Evolutionary conservation across 2,113 vertebrate species (phyloP).

Genomic region (Stegastes partitus): DNA sequence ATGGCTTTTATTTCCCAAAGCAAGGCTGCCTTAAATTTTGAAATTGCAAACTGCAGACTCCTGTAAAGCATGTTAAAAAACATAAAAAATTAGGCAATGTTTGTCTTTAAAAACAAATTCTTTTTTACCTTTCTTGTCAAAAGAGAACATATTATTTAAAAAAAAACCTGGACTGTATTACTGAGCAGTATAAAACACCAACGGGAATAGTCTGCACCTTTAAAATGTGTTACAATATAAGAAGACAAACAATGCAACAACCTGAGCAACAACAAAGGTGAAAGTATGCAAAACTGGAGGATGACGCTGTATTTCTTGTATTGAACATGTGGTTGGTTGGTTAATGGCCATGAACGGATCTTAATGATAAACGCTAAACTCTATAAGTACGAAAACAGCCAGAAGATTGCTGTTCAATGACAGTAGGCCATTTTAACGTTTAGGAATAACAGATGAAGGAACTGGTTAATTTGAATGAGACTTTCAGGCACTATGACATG

Average conservation of each 20-base stretch:
- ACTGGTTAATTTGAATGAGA: constrained; percentile 23
- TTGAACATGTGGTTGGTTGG: not conserved
- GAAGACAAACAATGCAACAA: constrained; percentile 15
- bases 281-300: not conserved
- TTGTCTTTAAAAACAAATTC: not conserved
- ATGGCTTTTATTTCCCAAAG: constrained; percentile 76
- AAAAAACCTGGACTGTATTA: constrained; percentile 6
- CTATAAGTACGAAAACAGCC: not conserved
- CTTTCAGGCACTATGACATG: constrained; percentile 35
- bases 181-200: constrained; percentile 15
- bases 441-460: not conserved
- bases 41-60: constrained; percentile 41
- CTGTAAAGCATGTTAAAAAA: constrained; percentile 57
- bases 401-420: not conserved
- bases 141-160: not conserved
- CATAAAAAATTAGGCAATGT: constrained; percentile 9
- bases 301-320: constrained; percentile 7
- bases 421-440: constrained; percentile 19
- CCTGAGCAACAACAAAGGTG: constrained; percentile 55
- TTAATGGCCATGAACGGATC: constrained; percentile 1
- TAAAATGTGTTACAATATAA: constrained; percentile 43
- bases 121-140: constrained; percentile 5
- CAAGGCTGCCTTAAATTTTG: constrained; percentile 27
- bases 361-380: not conserved
- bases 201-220: constrained; percentile 18